Evolutionary conservation across 2,113 vertebrate species (phyloP).

Genomic region (Mohoua ochrocephala): DNA sequence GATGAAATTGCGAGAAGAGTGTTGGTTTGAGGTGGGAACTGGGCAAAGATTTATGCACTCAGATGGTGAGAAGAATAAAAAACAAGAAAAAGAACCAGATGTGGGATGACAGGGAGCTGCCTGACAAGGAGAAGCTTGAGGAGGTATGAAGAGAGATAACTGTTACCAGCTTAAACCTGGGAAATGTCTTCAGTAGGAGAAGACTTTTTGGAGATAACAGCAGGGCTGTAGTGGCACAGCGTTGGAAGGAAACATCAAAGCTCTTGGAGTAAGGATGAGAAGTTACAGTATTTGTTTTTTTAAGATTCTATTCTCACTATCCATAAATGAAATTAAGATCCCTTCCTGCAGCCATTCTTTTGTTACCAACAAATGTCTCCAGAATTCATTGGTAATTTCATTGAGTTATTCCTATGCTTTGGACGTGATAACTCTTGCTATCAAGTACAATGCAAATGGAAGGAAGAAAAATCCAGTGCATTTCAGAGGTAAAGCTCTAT

Average conservation of each 20-base stretch:
- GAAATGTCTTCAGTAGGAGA: not conserved
- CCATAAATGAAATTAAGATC: not conserved
- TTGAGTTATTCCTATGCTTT: not conserved
- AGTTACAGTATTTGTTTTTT: not conserved
- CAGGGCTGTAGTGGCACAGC: not conserved
- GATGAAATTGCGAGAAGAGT: not conserved
- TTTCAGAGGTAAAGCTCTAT: not conserved
- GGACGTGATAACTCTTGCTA: not conserved
- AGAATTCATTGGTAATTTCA: not conserved
- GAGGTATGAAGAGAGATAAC: not conserved
- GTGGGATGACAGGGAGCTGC: not conserved
- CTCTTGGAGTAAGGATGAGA: not conserved
- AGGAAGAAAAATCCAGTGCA: not conserved
- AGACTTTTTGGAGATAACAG: not conserved
- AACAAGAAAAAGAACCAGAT: not conserved
- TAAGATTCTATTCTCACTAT: not conserved
- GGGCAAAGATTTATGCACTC: not conserved
- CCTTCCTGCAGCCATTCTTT: not conserved
- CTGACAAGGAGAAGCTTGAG: not conserved
- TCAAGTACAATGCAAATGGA: not conserved
- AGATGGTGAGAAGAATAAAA: not conserved
- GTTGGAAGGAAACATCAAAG: not conserved
- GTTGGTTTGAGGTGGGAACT: not conserved
- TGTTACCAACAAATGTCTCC: not conserved
- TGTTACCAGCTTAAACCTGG: not conserved